phyloP scores from a whole-genome alignment of 2,888 invertebrate species.

The Megalurothrips usitatus region DNA sequence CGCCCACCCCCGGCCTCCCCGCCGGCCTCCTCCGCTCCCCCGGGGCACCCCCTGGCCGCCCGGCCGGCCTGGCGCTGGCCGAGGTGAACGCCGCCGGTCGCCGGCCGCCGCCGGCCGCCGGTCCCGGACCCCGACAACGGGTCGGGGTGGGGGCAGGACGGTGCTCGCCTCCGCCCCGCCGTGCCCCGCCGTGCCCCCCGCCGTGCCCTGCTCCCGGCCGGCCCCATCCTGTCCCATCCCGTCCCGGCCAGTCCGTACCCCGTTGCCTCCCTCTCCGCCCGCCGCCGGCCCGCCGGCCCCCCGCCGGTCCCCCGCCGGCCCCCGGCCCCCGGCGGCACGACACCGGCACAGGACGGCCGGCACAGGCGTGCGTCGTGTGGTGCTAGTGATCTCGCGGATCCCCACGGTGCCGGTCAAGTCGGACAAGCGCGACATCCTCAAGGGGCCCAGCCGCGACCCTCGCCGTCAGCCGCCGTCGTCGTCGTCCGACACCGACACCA shows the following conservation, averaged over 20 bases:
- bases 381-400: slow-evolving; percentile 22
- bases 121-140: slow-evolving; percentile 21
- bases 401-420: not conserved
- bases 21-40: not conserved
- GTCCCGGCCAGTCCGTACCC: too few species aligned
- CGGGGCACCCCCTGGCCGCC: not conserved
- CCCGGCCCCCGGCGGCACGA: too few species aligned
- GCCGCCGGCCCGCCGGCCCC: too few species aligned
- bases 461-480: not conserved
- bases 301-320: too few species aligned
- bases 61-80: not conserved
- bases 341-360: too few species aligned
- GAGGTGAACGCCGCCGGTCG: not conserved
- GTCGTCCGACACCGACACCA: not conserved
- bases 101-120: not conserved
- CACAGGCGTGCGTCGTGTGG: not conserved
- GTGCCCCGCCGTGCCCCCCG: not conserved
- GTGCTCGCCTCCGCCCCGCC: not conserved
- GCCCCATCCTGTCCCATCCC: too few species aligned
- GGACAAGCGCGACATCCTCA: too few species aligned
- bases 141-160: not conserved
- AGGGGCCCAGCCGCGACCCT: not conserved
- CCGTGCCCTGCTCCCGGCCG: not conserved
- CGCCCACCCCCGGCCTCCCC: not conserved
- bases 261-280: too few species aligned